phyloP scores from a whole-genome alignment of 1,140 invertebrate genomes.

The Megalonaias nervosa region DNA sequence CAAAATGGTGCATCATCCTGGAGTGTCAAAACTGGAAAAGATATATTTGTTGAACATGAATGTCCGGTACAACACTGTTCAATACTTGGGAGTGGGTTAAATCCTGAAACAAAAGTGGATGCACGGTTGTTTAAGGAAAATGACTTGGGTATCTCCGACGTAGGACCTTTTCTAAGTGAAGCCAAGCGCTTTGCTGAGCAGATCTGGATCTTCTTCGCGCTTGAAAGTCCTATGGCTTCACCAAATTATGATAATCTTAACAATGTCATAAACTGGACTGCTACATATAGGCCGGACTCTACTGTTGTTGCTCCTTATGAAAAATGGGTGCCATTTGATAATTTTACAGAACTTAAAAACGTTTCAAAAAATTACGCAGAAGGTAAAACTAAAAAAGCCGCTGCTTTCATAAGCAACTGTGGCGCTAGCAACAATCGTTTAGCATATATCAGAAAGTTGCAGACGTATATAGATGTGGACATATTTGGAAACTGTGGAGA shows the following conservation, averaged over 20 bases:
- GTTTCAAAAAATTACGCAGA: constrained; percentile 48
- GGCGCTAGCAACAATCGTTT: constrained; percentile 73
- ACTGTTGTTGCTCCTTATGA: constrained; percentile 96
- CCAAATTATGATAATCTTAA: constrained; percentile 12
- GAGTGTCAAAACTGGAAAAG: constrained; percentile 13
- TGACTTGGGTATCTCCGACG: constrained; percentile 1
- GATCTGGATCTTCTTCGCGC: constrained; percentile 39
- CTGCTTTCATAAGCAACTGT: constrained; percentile 76
- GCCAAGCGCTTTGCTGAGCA: constrained; percentile 22
- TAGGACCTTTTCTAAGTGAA: not conserved
- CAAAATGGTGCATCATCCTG: constrained; percentile 16
- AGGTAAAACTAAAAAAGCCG: constrained; percentile 69
- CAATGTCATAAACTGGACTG: constrained; percentile 89
- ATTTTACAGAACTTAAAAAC: constrained; percentile 3
- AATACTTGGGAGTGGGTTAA: not conserved
- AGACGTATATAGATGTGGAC: constrained; percentile 78
- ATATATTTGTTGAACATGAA: constrained; percentile 10
- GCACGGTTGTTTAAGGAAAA: constrained; percentile 35
- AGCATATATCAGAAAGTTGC: constrained; percentile 75
- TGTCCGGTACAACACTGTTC: constrained; percentile 28
- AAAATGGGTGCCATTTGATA: constrained; percentile 74
- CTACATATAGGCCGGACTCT: constrained; percentile 87
- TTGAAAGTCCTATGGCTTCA: constrained; percentile 32
- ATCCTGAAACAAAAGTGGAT: not conserved
- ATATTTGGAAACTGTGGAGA: constrained; percentile 78